Percentiles rank a stretch among this genome's conserved stretches.
These are phyloP conservation scores for Steinernema feltiae DNA, from an alignment of 1,140 invertebrate species.

Conservation along the genomic window DNA sequence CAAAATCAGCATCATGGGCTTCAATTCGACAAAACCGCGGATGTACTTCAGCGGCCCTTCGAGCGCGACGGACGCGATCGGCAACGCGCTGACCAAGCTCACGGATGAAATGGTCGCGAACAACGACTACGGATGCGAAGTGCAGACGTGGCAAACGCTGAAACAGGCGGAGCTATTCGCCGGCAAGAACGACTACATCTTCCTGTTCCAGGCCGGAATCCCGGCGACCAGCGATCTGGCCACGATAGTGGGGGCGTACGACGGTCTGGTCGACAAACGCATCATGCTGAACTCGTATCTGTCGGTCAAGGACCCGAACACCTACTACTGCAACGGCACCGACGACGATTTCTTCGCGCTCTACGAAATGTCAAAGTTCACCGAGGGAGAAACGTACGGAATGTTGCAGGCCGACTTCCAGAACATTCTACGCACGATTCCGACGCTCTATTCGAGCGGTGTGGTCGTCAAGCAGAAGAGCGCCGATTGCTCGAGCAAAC, in stretches of 20 bases:
- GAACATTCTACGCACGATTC: conserved; percentile 23
- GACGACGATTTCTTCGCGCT: neutral
- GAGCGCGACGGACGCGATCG: neutral
- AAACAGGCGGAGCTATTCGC: conserved; percentile 16
- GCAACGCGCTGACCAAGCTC: conserved; percentile 11
- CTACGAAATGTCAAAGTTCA: neutral
- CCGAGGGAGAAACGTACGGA: neutral
- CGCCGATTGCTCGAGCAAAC: conserved; percentile 15
- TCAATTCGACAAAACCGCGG: conserved; percentile 20
- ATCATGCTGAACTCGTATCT: neutral
- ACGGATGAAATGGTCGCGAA: neutral
- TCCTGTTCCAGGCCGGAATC: neutral
- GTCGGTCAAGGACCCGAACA: neutral
- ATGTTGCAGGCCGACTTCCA: conserved; percentile 19
- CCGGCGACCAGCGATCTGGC: neutral
- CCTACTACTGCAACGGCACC: neutral
- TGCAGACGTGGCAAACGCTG: conserved; percentile 25
- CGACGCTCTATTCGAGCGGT: conserved; percentile 26
- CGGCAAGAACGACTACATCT: conserved; percentile 8
- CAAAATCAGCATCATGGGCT: conserved; percentile 32
- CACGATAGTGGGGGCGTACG: neutral
- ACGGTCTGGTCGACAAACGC: neutral
- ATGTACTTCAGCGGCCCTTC: neutral
- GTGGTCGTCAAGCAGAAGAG: conserved; percentile 21
- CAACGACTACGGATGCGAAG: neutral